Percentiles rank a stretch among this genome's conserved stretches.
Conservation (phyloP, 2,888 invertebrate genomes). For the Orchesellides sinensis region DNA sequence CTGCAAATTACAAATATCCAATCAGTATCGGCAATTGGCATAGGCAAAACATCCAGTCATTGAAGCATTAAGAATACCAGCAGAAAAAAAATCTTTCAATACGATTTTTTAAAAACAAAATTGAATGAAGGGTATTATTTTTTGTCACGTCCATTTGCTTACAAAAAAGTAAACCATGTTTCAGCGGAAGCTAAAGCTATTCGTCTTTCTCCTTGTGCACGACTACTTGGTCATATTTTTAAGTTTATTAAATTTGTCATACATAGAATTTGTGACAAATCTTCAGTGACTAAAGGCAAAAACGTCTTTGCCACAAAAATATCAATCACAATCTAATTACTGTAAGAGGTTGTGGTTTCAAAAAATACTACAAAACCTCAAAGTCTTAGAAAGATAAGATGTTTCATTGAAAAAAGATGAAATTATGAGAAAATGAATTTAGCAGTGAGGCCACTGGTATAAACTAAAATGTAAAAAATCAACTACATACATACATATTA, state of each 20-base stretch:
- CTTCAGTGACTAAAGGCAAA: background rate
- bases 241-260: conserved; percentile 39
- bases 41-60: too few relatives aligned
- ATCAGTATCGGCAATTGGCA: too few relatives aligned
- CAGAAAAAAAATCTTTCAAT: too few relatives aligned
- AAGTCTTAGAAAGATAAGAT: background rate
- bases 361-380: background rate
- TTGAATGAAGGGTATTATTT: too few relatives aligned
- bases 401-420: background rate
- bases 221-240: background rate
- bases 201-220: too few relatives aligned
- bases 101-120: too few relatives aligned
- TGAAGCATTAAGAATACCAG: too few relatives aligned
- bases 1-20: too few relatives aligned
- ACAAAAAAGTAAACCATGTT: too few relatives aligned
- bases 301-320: conserved; percentile 21
- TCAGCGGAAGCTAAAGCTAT: too few relatives aligned
- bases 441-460: conserved; percentile 36
- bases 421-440: conserved; percentile 21
- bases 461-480: background rate
- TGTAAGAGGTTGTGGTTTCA: conserved; percentile 49
- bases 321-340: conserved; percentile 75
- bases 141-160: too few relatives aligned
- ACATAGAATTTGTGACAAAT: conserved; percentile 6
- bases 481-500: background rate